Percentiles rank a stretch among this genome's conserved stretches.
Evolutionary conservation across 2,797 vertebrate genomes (phyloP).

Genomic region (Alectoris magna): DNA sequence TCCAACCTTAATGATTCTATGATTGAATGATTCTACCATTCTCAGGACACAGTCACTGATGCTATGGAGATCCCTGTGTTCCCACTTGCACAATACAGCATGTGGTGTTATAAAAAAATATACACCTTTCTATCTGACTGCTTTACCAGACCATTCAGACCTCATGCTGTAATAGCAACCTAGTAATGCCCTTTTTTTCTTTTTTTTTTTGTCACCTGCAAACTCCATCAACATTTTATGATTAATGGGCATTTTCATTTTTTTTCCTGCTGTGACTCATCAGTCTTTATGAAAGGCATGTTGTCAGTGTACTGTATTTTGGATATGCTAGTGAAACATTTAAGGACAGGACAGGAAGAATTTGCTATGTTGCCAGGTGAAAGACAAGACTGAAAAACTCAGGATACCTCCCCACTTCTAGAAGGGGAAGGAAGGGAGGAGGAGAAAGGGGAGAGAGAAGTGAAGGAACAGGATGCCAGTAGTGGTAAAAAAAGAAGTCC

Average conservation of each 20-base stretch:
- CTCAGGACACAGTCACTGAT: background rate
- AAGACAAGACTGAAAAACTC: background rate
- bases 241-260: conserved; percentile 5
- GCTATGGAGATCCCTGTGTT: background rate
- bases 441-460: background rate
- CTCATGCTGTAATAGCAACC: background rate
- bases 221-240: background rate
- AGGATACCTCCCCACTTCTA: background rate
- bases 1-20: background rate
- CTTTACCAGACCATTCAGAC: background rate
- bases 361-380: background rate
- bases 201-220: background rate
- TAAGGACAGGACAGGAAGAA: background rate
- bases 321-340: background rate
- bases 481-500: background rate
- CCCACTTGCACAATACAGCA: background rate
- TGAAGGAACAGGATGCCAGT: background rate
- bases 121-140: background rate
- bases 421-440: background rate
- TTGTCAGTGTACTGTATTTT: background rate
- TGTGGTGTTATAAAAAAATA: background rate
- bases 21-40: background rate
- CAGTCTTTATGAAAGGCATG: background rate
- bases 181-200: background rate
- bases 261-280: background rate